Conservation (phyloP, 1,140 invertebrate species). For the Drosophila sp. region DNA sequence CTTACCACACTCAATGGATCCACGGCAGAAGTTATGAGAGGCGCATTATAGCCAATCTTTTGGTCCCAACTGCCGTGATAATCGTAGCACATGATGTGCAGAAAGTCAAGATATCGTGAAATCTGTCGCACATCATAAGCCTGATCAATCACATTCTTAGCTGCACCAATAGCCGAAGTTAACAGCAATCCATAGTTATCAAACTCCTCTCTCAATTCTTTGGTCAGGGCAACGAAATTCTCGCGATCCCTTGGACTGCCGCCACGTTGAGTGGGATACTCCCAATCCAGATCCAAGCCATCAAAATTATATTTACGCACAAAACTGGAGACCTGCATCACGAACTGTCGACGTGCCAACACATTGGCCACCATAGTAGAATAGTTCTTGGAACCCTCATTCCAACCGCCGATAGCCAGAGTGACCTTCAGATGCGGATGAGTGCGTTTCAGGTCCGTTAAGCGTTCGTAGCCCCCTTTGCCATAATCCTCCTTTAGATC, state of each 20-base stretch:
- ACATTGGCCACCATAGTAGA: slow-evolving; percentile 89
- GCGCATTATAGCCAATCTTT: slow-evolving; percentile 90
- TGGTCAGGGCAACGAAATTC: slow-evolving; percentile 91
- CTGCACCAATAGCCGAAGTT: slow-evolving; percentile 91
- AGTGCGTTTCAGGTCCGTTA: slow-evolving; percentile 88
- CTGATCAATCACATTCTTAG: slow-evolving; percentile 88
- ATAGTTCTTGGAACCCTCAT: slow-evolving; percentile 93
- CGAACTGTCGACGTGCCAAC: slow-evolving; percentile 87
- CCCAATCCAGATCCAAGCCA: slow-evolving; percentile 92
- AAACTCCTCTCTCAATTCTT: slow-evolving; percentile 88
- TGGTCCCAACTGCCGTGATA: slow-evolving; percentile 94
- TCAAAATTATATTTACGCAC: slow-evolving; percentile 89
- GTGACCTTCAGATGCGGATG: slow-evolving; percentile 90
- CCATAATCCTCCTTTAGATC: slow-evolving; percentile 91
- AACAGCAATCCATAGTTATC: slow-evolving; percentile 87
- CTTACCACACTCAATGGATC: slow-evolving; percentile 88
- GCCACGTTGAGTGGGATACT: slow-evolving; percentile 91
- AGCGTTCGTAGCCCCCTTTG: slow-evolving; percentile 89
- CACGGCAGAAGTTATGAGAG: slow-evolving; percentile 85
- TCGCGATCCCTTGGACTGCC: slow-evolving; percentile 90
- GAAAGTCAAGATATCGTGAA: slow-evolving; percentile 90
- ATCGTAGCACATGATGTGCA: slow-evolving; percentile 96
- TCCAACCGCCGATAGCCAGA: slow-evolving; percentile 95
- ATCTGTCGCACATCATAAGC: slow-evolving; percentile 91
- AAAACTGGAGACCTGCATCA: slow-evolving; percentile 77